These are phyloP conservation scores for Metalampra italica DNA, from an alignment of 2,888 invertebrate genomes.

Conservation along the genomic window DNA sequence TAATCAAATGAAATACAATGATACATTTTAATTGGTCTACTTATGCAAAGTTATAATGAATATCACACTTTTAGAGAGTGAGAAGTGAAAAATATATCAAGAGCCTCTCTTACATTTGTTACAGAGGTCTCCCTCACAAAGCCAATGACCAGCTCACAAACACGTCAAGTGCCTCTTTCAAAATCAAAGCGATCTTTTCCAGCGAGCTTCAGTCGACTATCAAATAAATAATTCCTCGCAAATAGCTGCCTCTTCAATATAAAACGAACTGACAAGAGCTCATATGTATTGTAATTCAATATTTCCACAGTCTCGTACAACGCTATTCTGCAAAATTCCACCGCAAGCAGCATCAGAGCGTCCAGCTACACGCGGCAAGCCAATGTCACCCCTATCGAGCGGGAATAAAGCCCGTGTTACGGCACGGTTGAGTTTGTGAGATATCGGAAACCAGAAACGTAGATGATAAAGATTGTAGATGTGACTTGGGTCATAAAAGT, in stretches of 20 bases:
- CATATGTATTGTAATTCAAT: slow-evolving; percentile 21
- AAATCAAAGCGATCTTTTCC: too few relatives aligned
- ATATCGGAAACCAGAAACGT: slow-evolving; percentile 5
- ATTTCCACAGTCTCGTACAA: slow-evolving; percentile 3
- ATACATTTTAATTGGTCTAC: too few relatives aligned
- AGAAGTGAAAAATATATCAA: too few relatives aligned
- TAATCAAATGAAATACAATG: too few relatives aligned
- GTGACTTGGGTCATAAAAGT: slow-evolving; percentile 1
- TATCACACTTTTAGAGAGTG: too few relatives aligned
- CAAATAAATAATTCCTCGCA: background rate
- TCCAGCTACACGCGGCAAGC: background rate
- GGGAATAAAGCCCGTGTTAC: background rate
- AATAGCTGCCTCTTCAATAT: slow-evolving; percentile 1
- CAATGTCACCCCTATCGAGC: background rate
- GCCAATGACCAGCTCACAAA: too few relatives aligned
- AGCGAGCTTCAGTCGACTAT: background rate
- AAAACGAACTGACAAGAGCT: slow-evolving; percentile 15
- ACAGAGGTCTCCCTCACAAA: too few relatives aligned
- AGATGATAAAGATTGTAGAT: background rate
- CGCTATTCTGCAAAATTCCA: slow-evolving; percentile 8
- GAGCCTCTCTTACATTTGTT: too few relatives aligned
- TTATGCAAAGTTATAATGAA: too few relatives aligned
- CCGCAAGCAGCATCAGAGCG: slow-evolving; percentile 4
- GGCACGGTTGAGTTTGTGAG: slow-evolving; percentile 1
- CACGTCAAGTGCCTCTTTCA: too few relatives aligned